These are phyloP conservation scores for Eristalis intricaria DNA, from an alignment of 2,888 invertebrate species.

Conservation along the genomic window DNA sequence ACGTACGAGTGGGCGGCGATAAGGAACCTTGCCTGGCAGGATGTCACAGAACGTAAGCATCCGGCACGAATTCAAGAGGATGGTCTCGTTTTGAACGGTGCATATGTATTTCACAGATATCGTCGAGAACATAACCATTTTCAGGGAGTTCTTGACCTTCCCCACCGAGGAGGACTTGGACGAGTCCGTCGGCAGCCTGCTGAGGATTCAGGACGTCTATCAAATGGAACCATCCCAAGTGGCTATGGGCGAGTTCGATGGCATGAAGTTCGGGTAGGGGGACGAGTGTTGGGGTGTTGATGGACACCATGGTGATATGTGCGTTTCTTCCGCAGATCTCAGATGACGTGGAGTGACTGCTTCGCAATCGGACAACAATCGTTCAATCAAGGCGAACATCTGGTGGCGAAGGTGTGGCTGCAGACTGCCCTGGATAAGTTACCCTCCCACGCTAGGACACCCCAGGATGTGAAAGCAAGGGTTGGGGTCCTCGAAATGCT, in stretches of 20 bases:
- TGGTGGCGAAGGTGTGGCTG: conserved; percentile 77
- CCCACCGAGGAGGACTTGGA: conserved; percentile 77
- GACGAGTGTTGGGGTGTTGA: neutral
- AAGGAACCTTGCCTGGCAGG: conserved; percentile 83
- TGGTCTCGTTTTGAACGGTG: neutral
- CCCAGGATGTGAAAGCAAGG: conserved; percentile 64
- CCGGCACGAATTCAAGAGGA: neutral
- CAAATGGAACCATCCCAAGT: conserved; percentile 83
- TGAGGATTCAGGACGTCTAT: conserved; percentile 85
- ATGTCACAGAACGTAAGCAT: conserved; percentile 62
- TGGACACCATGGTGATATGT: neutral
- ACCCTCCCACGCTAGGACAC: conserved; percentile 32
- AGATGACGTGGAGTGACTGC: conserved; percentile 79
- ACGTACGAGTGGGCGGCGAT: conserved; percentile 89
- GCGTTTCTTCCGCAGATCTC: conserved; percentile 72
- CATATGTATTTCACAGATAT: conserved; percentile 35
- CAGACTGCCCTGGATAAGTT: conserved; percentile 76
- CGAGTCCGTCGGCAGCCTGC: conserved; percentile 73
- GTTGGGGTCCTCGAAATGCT: conserved; percentile 74
- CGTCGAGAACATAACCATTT: conserved; percentile 43
- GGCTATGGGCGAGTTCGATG: conserved; percentile 82
- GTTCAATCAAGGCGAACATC: conserved; percentile 74
- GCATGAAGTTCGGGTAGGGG: conserved; percentile 76
- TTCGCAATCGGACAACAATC: conserved; percentile 76
- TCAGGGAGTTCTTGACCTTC: conserved; percentile 69